phyloP scores from a whole-genome alignment of 2,888 invertebrate genomes.

The Baccha elongata region DNA sequence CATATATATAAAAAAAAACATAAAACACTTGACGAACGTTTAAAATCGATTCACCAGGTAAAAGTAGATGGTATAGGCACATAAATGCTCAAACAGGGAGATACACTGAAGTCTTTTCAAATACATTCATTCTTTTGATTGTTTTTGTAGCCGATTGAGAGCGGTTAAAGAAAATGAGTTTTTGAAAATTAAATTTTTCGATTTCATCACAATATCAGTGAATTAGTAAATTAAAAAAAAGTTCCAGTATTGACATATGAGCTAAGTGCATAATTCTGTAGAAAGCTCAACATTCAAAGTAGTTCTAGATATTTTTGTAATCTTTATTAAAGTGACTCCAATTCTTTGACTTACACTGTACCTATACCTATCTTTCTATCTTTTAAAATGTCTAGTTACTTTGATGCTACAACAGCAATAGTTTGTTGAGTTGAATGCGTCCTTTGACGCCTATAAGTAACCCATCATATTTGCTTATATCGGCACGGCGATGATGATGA shows the following conservation, averaged over 20 bases:
- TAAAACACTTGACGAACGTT: conserved; percentile 9
- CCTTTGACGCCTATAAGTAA: conserved; percentile 66
- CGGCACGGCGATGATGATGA: conserved; percentile 38
- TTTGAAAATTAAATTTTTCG: no score
- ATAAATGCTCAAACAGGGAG: conserved; percentile 1
- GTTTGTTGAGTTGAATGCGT: conserved; percentile 50
- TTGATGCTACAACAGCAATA: conserved; percentile 54
- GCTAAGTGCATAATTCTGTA: no score
- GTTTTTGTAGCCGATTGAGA: no score
- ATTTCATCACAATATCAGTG: no score
- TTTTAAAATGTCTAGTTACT: conserved; percentile 37
- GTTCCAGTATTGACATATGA: no score
- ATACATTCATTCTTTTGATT: no score
- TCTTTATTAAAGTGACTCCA: background rate
- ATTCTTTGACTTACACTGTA: conserved; percentile 6
- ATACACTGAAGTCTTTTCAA: background rate
- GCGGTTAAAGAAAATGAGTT: no score
- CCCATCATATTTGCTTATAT: conserved; percentile 54
- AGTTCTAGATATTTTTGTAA: no score
- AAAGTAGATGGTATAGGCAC: conserved; percentile 8
- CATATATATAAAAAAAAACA: no score
- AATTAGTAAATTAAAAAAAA: no score
- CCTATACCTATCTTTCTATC: background rate
- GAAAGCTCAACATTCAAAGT: no score
- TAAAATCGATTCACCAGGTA: conserved; percentile 42